Percentiles rank a stretch among this genome's conserved stretches.
Evolutionary conservation across 1,140 invertebrate species (phyloP).

Genomic region (Doryteuthis pealeii): DNA sequence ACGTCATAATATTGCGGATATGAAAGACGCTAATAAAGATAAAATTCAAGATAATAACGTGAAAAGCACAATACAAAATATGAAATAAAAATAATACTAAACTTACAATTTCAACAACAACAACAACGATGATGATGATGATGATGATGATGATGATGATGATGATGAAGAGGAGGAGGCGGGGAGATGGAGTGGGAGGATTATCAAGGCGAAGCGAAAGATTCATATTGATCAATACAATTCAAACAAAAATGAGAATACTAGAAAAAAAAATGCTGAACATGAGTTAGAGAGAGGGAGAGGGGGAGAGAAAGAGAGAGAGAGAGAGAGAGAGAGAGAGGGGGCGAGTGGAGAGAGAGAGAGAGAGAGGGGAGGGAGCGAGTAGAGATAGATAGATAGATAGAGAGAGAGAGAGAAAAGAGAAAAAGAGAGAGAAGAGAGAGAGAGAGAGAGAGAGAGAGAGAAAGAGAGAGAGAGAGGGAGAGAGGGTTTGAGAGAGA

Average conservation of each 20-base stretch:
- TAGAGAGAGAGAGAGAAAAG: too few species aligned
- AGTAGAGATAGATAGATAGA: too few species aligned
- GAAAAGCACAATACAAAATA: too few species aligned
- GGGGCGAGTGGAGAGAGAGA: too few species aligned
- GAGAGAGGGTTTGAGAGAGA: too few species aligned
- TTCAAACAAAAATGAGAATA: background rate
- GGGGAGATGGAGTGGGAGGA: background rate
- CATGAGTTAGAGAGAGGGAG: background rate
- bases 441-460: too few species aligned
- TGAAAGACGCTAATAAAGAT: background rate
- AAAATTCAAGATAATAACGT: conserved; percentile 17
- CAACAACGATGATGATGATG: conserved; percentile 25
- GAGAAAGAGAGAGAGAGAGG: too few species aligned
- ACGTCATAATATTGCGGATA: background rate
- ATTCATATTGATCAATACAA: background rate
- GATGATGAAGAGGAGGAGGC: conserved; percentile 15
- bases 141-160: conserved; percentile 27
- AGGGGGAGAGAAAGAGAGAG: too few species aligned
- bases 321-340: too few species aligned
- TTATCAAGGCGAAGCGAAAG: background rate
- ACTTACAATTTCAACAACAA: conserved; percentile 14
- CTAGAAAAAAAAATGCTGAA: background rate
- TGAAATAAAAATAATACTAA: too few species aligned
- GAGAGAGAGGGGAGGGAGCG: too few species aligned
- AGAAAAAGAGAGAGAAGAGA: too few species aligned